Evolutionary conservation across 1,140 invertebrate genomes (phyloP).

Genomic region (Hylyphantes graminicola): DNA sequence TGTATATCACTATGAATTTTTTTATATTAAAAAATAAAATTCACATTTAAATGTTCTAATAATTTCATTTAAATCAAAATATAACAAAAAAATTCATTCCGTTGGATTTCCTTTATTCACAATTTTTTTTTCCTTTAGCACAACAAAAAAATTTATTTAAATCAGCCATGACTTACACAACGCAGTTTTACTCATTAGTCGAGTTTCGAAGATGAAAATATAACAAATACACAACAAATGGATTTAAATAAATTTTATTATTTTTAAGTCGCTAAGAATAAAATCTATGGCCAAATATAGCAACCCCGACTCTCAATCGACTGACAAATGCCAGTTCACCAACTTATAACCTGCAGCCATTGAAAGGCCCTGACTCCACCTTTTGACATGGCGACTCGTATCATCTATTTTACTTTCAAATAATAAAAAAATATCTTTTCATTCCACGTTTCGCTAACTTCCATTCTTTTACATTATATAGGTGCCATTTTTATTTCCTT

Average conservation of each 20-base stretch:
- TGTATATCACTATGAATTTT: too few species aligned
- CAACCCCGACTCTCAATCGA: not conserved
- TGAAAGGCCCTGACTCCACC: slow-evolving; percentile 52
- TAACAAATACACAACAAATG: too few species aligned
- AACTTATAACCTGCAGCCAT: slow-evolving; percentile 52
- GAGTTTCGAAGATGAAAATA: too few species aligned
- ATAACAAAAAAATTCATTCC: too few species aligned
- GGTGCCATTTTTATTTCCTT: not conserved
- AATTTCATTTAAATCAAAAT: too few species aligned
- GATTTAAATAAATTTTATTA: not conserved
- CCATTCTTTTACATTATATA: not conserved
- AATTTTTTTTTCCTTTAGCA: too few species aligned
- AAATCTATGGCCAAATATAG: slow-evolving; percentile 15
- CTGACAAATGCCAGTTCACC: slow-evolving; percentile 58
- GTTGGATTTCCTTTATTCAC: too few species aligned
- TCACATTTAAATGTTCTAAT: too few species aligned
- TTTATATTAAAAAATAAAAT: too few species aligned
- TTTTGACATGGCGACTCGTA: slow-evolving; percentile 48
- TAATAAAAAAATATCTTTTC: slow-evolving; percentile 16
- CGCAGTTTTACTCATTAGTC: too few species aligned
- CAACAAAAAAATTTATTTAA: too few species aligned
- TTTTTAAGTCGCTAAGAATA: not conserved
- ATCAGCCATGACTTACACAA: too few species aligned
- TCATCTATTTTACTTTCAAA: slow-evolving; percentile 19
- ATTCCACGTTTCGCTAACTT: slow-evolving; percentile 14